Evolutionary conservation across 2,113 vertebrate genomes (phyloP).

Genomic region (Carassius carassius): DNA sequence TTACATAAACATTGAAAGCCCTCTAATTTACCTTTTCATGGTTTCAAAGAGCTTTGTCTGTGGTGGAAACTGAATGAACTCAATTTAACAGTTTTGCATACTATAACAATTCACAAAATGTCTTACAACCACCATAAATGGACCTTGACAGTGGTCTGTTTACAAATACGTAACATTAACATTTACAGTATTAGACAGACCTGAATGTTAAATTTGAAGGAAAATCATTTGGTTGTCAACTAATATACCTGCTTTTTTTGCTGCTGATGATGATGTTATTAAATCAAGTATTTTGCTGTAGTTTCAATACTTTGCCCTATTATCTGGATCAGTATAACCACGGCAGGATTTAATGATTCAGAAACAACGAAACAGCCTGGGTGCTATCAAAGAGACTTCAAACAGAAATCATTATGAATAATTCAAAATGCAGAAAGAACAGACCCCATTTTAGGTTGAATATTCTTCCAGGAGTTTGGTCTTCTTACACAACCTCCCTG

Average conservation of each 20-base stretch:
- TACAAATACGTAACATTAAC: neutral
- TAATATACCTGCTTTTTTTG: neutral
- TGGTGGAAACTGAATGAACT: neutral
- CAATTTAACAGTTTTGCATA: neutral
- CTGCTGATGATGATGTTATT: neutral
- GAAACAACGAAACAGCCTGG: conserved; percentile 18
- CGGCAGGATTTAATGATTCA: conserved; percentile 18
- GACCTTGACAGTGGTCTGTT: neutral
- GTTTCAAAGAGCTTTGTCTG: neutral
- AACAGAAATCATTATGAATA: conserved; percentile 14
- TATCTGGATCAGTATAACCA: neutral
- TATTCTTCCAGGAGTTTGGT: neutral
- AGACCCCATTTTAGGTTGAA: neutral
- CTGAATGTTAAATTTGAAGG: neutral
- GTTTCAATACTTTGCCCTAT: neutral
- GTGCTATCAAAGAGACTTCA: conserved; percentile 7
- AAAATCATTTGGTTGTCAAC: neutral
- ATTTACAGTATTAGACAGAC: neutral
- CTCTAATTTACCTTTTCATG: neutral
- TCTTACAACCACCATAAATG: neutral
- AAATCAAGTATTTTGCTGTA: neutral
- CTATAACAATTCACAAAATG: neutral
- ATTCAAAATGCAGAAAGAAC: conserved; percentile 2
- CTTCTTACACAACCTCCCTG: neutral
- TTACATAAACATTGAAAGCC: neutral